Conservation (phyloP, 2,113 vertebrate species). For the Dasyprocta punctata region DNA sequence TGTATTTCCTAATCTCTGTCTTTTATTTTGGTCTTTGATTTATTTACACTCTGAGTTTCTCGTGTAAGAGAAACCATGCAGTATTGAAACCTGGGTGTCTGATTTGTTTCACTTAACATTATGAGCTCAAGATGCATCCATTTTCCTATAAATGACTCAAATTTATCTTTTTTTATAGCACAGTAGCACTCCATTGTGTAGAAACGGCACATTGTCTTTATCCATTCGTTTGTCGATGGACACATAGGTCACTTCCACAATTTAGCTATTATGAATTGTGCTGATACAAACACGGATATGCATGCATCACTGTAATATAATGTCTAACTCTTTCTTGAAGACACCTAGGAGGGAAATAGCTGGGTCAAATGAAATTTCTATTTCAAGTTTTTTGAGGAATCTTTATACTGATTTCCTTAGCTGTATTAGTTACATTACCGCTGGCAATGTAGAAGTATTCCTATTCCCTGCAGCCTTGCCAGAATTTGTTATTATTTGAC, state of each 20-base stretch:
- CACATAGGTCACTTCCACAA: background rate
- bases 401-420: background rate
- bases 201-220: background rate
- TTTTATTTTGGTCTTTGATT: background rate
- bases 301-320: background rate
- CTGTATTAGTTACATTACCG: background rate
- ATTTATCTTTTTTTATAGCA: background rate
- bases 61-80: background rate
- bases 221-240: background rate
- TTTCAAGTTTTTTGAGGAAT: background rate
- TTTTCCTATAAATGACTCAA: background rate
- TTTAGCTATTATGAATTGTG: background rate
- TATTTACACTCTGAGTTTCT: background rate
- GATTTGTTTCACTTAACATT: background rate
- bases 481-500: background rate
- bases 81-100: background rate
- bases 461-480: background rate
- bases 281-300: background rate
- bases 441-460: background rate
- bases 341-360: background rate
- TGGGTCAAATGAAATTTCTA: background rate
- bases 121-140: background rate
- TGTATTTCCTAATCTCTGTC: background rate
- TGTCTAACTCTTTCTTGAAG: background rate
- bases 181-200: background rate